Base-by-base conservation (phyloP, 2,797 vertebrate genomes). In the Microhierax caerulescens region DNA sequence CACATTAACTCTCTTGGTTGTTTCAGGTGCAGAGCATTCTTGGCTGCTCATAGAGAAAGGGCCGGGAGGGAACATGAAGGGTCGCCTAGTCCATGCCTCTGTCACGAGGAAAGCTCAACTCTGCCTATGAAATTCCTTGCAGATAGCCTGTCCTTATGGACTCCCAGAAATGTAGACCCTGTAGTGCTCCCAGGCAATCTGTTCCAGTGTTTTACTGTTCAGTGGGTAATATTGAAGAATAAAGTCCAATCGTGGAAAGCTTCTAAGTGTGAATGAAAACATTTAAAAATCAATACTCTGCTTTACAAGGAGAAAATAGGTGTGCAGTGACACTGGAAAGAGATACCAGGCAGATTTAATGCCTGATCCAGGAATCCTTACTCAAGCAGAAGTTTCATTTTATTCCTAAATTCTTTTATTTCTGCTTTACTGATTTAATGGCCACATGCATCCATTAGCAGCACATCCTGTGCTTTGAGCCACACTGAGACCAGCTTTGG, bases 261-360 rank as follows among this genome's bases (percentile, higher is more conserved):
- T 95, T 50, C 84, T 94, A 93, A 90, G 93, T 95, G 91, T 96
- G 90, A 95, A 93, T 91, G 93, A 95, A 96, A 96, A 93, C 90
- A 92, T 89, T 90, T 95, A 87, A 78, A 93, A 95, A 93, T 94
- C 94, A 80, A 96, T 96, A 91, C 28, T 77, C 76, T 76, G 68
- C 97, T 97, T 95, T 95, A 91, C 73, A 74, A 95, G 91, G 91
- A 89, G 91, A 92, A 97, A 96, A 95, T 93, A 78, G 73, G 75
- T 82, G 82, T 88, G 91, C 10, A 4, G 54, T 91, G 88, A 87
- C 80, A 82, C 80, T 77, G 84, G 81, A 83, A 83, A 72, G 75
- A 77, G 87, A 75, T 36, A 68, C 27, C 64, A 57, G 86, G 45
- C 68, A 83, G 86, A 77, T 78, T 89, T 75, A 95, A 80, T 92